Conservation (phyloP, 2,888 invertebrate genomes). For the Ennomos quercinarius region DNA sequence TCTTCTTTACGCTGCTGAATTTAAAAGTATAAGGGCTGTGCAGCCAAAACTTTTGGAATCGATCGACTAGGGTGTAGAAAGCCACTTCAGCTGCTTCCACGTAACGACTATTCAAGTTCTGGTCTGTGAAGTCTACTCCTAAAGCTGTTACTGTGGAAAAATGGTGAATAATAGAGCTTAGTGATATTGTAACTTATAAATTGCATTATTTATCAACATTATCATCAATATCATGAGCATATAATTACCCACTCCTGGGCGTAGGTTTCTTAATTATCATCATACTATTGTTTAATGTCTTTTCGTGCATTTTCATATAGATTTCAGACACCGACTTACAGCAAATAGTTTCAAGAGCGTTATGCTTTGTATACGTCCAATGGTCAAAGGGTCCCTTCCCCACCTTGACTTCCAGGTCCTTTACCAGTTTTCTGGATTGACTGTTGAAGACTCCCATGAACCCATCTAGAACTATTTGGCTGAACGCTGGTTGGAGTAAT, state of each 20-base stretch:
- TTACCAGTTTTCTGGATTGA: conserved; percentile 57
- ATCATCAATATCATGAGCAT: not conserved
- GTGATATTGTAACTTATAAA: not conserved
- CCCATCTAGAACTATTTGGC: conserved; percentile 57
- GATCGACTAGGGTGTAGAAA: conserved; percentile 60
- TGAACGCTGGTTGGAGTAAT: conserved; percentile 64
- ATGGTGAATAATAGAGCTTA: not conserved
- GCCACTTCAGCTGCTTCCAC: conserved; percentile 65
- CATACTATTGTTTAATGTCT: too few species aligned
- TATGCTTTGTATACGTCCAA: conserved; percentile 64
- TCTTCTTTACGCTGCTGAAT: conserved; percentile 59
- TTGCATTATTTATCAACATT: not conserved
- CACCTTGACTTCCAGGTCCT: conserved; percentile 49
- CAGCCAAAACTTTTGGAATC: conserved; percentile 69
- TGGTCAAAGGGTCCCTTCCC: conserved; percentile 66
- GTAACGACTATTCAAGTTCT: conserved; percentile 62
- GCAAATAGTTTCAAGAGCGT: conserved; percentile 71
- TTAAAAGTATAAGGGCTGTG: conserved; percentile 59
- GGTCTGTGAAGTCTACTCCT: conserved; percentile 66
- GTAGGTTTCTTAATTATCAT: too few species aligned
- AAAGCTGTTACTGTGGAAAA: conserved; percentile 64
- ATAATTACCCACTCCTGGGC: too few species aligned
- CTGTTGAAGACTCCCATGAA: conserved; percentile 63
- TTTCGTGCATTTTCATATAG: too few species aligned
- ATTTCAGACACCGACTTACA: conserved; percentile 49